These are phyloP conservation scores for Myiothlypis coronata DNA, from an alignment of 2,797 vertebrate species.

Conservation along the genomic window DNA sequence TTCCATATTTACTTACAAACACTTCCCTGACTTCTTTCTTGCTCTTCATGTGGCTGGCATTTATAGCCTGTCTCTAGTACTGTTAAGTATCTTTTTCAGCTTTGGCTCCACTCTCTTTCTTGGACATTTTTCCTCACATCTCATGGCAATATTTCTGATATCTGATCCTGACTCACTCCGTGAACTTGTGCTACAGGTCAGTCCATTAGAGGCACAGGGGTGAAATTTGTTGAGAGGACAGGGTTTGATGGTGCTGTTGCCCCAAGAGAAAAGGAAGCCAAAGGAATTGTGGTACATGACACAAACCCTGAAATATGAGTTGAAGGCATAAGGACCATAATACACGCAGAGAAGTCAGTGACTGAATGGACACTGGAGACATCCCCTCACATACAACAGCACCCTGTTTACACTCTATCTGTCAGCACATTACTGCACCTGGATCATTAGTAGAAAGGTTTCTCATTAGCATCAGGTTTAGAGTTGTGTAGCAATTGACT, in stretches of 20 bases:
- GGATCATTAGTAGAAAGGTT: not conserved
- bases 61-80: not conserved
- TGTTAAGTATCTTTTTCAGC: not conserved
- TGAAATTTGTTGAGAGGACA: not conserved
- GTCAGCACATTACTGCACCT: not conserved
- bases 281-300: not conserved
- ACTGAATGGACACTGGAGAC: not conserved
- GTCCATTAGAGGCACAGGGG: not conserved
- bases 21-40: not conserved
- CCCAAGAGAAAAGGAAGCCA: not conserved
- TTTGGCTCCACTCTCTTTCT: not conserved
- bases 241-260: not conserved
- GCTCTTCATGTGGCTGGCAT: not conserved
- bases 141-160: not conserved
- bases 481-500: not conserved
- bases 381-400: not conserved
- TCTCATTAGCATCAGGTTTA: not conserved
- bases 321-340: not conserved
- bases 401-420: not conserved
- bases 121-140: not conserved
- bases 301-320: not conserved
- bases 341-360: not conserved
- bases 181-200: not conserved
- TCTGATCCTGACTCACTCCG: not conserved
- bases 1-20: constrained; percentile 13